Percentiles rank a stretch among this genome's conserved stretches.
These are phyloP conservation scores for Manacus vitellinus DNA, from an alignment of 2,113 vertebrate genomes.

Conservation along the genomic window DNA sequence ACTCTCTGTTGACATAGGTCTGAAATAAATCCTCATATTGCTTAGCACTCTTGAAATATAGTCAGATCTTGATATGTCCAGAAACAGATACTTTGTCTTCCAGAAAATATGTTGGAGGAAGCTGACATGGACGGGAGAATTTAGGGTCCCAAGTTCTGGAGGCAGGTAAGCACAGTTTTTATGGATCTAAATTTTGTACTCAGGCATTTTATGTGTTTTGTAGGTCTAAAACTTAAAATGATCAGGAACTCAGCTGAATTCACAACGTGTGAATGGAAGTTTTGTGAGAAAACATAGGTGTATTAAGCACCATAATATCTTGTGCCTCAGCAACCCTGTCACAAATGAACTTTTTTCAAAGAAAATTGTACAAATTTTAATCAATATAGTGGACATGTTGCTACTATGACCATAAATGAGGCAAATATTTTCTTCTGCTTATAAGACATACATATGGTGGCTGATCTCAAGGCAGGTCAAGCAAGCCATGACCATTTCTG, in stretches of 20 bases:
- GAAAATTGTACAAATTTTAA: background rate
- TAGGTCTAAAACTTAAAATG: background rate
- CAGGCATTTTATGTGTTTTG: background rate
- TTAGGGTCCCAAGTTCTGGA: background rate
- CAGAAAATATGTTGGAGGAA: background rate
- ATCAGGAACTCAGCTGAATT: background rate
- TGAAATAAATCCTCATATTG: background rate
- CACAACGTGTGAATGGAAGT: background rate
- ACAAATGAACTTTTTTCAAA: background rate
- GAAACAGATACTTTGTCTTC: background rate
- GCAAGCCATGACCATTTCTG: background rate
- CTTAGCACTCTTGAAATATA: background rate
- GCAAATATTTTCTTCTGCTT: background rate
- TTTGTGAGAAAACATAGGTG: background rate
- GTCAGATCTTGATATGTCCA: background rate
- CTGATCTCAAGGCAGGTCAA: background rate
- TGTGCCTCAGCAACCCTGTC: background rate
- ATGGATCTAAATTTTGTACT: background rate
- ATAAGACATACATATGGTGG: too few relatives aligned
- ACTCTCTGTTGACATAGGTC: background rate
- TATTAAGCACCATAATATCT: background rate
- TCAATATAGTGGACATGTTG: background rate
- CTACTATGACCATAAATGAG: background rate
- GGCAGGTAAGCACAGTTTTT: background rate
- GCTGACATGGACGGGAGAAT: background rate